Conservation (phyloP, 2,797 vertebrate genomes). For the Sebastes nivosus region DNA sequence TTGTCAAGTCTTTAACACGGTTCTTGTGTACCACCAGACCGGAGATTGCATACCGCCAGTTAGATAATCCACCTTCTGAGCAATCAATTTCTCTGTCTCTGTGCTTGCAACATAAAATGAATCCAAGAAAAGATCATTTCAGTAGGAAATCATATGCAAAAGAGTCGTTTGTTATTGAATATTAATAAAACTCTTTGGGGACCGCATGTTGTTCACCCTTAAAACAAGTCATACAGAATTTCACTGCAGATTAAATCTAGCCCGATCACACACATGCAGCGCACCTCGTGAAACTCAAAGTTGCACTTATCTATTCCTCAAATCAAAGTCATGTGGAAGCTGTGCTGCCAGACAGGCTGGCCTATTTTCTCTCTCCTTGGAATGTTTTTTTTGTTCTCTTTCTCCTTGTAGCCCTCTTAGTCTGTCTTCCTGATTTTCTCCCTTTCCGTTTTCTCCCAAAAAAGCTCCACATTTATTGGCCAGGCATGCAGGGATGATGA, state of each 20-base stretch:
- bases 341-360: constrained; percentile 69
- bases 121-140: background rate
- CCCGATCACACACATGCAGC: constrained; percentile 19
- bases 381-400: constrained; percentile 51
- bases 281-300: constrained; percentile 62
- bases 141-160: background rate
- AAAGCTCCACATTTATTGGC: constrained; percentile 50
- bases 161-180: background rate
- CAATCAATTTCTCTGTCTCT: background rate
- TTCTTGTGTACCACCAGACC: too few relatives aligned
- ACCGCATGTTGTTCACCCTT: constrained; percentile 10
- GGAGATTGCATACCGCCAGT: too few relatives aligned
- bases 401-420: constrained; percentile 23
- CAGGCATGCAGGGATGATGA: constrained; percentile 57
- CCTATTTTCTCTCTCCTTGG: constrained; percentile 75
- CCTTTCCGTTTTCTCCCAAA: constrained; percentile 4
- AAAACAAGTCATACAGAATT: constrained; percentile 24
- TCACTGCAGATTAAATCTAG: constrained; percentile 35
- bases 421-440: constrained; percentile 36
- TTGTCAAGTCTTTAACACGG: too few relatives aligned
- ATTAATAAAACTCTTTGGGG: background rate
- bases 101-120: background rate
- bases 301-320: constrained; percentile 72
- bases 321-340: constrained; percentile 81
- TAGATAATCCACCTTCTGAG: background rate